Evolutionary conservation across 1,140 invertebrate species (phyloP), one percentile per base, ranked within the genome.

Genomic region (Drosophila jambulina): DNA sequence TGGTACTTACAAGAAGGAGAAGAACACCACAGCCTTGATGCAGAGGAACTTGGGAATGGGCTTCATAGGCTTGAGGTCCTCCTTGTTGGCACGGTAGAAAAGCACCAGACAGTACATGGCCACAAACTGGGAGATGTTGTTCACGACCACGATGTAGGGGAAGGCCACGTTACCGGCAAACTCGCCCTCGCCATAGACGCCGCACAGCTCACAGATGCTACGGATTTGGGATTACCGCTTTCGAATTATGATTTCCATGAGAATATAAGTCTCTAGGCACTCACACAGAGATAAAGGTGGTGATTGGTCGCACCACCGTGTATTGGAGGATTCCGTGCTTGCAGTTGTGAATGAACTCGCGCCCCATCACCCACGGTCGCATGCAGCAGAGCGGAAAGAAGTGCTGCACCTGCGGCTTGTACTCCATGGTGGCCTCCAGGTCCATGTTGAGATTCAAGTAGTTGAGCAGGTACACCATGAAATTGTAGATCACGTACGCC

Each of bases 1-100:
- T 7, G 8, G 2, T 4, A 96, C 97, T 96, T 95, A 99, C 98
- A 99, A 99, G 94, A 99, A 99, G 60, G 98, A 99, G 88, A 99
- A 98, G 94, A 99, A 99, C 15, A 99, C 97, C 60, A 99, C 98
- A 86, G 97, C 97, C 94, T 99, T 99, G 69, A 99, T 99, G 93
- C 98, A 99, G n/a, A 99, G 94, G 94, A 99, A 99, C 93, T 99
- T 99, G 63, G 97, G 96, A 77, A 99, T 95, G 9, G 98, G 98
- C 88, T 96, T 96, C 96, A 99, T 98, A 19, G 98, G 98, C 78
- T 95, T 95, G 8, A 99, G 93, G 93, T 98, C 97, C 74, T 96
- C 91, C 82, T 95, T 95, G 93, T 97, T 98, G 12, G 97, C 98
- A 93, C 95, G 95, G 92, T 99, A 99, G 93, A 99, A 99, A 57